phyloP scores from a whole-genome alignment of 2,797 vertebrate genomes.

The Trachops cirrhosus region DNA sequence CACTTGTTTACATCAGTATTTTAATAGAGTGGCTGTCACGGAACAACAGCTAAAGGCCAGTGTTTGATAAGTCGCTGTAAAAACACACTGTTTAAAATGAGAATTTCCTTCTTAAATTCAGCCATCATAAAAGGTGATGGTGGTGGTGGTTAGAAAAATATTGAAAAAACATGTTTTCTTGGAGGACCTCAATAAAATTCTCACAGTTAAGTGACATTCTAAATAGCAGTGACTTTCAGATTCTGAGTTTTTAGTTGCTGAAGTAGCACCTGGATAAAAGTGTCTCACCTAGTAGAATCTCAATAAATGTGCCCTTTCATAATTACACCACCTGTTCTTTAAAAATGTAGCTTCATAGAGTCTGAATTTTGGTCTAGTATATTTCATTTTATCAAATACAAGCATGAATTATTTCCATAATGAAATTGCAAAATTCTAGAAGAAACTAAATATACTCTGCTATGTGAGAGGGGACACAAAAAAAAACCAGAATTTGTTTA shows the following conservation, averaged over 20 bases:
- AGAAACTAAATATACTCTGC: neutral
- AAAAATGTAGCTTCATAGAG: neutral
- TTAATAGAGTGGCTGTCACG: conserved; percentile 87
- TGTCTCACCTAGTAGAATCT: neutral
- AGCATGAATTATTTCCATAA: neutral
- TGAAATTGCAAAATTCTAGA: conserved; percentile 2
- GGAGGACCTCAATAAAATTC: conserved; percentile 70
- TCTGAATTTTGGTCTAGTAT: neutral
- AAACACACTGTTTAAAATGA: conserved; percentile 85
- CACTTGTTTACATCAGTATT: conserved; percentile 87
- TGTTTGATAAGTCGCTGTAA: conserved; percentile 86
- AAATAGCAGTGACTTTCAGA: conserved; percentile 68
- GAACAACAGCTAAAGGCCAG: conserved; percentile 86
- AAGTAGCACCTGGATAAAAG: neutral
- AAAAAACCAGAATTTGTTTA: neutral
- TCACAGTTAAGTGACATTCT: conserved; percentile 75
- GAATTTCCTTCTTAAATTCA: conserved; percentile 83
- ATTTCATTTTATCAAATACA: conserved; percentile 17
- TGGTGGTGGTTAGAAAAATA: conserved; percentile 71
- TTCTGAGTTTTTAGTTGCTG: conserved; percentile 17
- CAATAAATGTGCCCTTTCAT: neutral
- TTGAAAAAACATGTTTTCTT: conserved; percentile 68
- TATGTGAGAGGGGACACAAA: neutral
- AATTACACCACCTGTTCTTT: neutral
- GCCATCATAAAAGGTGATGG: conserved; percentile 75